Evolutionary conservation across 2,113 vertebrate genomes (phyloP).

Genomic region (Oryzias curvinotus): DNA sequence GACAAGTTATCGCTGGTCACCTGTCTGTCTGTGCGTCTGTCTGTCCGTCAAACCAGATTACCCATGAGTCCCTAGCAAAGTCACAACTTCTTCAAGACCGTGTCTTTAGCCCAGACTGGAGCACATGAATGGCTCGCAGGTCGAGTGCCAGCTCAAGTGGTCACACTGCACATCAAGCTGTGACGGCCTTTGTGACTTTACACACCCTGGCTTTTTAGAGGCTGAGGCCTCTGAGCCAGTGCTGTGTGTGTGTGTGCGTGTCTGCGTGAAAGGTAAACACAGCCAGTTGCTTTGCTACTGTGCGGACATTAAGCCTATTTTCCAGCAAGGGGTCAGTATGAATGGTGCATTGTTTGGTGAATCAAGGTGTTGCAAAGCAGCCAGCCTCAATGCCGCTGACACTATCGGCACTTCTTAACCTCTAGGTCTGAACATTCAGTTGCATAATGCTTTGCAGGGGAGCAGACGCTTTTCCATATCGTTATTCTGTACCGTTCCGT

Average conservation of each 20-base stretch:
- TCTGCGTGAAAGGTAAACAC: constrained; percentile 53
- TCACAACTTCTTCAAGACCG: constrained; percentile 58
- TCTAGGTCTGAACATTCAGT: constrained; percentile 51
- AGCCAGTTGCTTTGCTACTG: constrained; percentile 32
- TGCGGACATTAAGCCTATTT: constrained; percentile 71
- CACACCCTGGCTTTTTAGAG: constrained; percentile 4
- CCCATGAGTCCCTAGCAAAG: constrained; percentile 53
- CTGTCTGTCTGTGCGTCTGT: constrained; percentile 58
- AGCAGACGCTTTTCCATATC: constrained; percentile 38
- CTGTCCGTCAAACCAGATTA: constrained; percentile 64
- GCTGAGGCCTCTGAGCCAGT: constrained; percentile 4
- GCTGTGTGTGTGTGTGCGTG: constrained; percentile 19
- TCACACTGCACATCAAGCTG: constrained; percentile 66
- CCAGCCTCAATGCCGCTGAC: constrained; percentile 29
- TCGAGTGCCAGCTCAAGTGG: constrained; percentile 62
- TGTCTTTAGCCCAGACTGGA: constrained; percentile 20
- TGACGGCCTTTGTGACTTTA: constrained; percentile 64
- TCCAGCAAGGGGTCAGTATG: constrained; percentile 64
- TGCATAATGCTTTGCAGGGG: constrained; percentile 51
- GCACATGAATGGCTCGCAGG: constrained; percentile 39
- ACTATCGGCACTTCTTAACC: constrained; percentile 55
- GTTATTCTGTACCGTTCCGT: constrained; percentile 30
- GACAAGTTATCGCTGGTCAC: constrained; percentile 67
- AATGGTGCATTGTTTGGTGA: constrained; percentile 65
- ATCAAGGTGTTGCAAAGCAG: constrained; percentile 30